phyloP scores from a whole-genome alignment of 37 sponge, comb jelly and placozoan species.

The Bolinopsis microptera region DNA sequence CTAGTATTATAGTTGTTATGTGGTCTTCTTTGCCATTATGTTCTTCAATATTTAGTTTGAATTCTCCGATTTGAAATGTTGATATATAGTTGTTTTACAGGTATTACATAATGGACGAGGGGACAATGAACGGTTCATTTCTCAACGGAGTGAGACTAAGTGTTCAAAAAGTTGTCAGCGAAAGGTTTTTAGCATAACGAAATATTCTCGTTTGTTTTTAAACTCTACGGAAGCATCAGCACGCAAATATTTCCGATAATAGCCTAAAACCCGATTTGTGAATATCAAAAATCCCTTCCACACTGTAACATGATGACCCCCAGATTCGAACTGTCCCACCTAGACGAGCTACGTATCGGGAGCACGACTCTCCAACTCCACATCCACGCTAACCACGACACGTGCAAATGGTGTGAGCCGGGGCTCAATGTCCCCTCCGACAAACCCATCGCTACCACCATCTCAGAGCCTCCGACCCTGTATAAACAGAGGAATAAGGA shows the following conservation, averaged over 20 bases:
- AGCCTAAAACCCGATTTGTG: no score
- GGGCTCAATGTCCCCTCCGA: neutral
- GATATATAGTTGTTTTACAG: no score
- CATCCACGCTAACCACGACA: conserved; percentile 61
- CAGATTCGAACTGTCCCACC: conserved; percentile 55
- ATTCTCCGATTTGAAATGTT: no score
- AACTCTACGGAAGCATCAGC: no score
- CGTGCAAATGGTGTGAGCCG: conserved; percentile 51
- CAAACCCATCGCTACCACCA: neutral
- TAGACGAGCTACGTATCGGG: conserved; percentile 24
- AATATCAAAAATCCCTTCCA: no score
- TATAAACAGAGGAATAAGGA: conserved; percentile 19
- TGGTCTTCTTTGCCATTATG: no score
- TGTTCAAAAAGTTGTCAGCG: conserved; percentile 42
- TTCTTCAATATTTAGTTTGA: no score
- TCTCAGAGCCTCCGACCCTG: conserved; percentile 14
- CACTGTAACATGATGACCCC: no score
- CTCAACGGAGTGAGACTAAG: conserved; percentile 8
- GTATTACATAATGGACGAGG: conserved; percentile 57
- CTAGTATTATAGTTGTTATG: no score
- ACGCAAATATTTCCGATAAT: no score
- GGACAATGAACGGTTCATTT: conserved; percentile 49
- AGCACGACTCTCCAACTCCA: conserved; percentile 48
- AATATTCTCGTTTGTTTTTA: no score
- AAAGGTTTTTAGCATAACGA: conserved; percentile 15